Base-by-base conservation (phyloP, 2,113 vertebrate genomes). In the Gila orcuttii region DNA sequence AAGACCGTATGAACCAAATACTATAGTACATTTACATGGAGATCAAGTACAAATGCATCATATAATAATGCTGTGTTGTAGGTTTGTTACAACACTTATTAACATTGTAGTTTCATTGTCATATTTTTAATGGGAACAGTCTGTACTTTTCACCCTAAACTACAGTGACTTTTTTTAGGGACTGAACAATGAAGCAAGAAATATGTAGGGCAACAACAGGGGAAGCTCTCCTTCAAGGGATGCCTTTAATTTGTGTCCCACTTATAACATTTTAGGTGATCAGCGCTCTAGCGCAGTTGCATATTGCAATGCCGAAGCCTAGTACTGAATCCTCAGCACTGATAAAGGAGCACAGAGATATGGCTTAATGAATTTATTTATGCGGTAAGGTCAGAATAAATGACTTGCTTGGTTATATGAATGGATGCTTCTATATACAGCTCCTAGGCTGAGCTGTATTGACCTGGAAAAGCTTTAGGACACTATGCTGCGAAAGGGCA, bases 121-220 rank as follows among this genome's bases (percentile, higher is more conserved):
- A 73, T 83, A 76, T 92, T 90, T 88, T 91, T 87, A 91, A 90
- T 88, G 88, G 83, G 88, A 90, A 87, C 87, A 90, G 89, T 73
- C 66, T 50, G 82, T 75, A 39, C 71, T 52, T 81, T 33, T 60
- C 31, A 68, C 52, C 28, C 17, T 75, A 57, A 73, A 79, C 66
- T 68, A 28, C 6, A 52, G 33, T 33, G 73, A 60, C 78, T 85
- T 85, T 82, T 87, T 73, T 69, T 83, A 76, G 85, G 50, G 39
- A 25, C 82, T 86, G 82, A 85, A 84, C 85, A 86, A 76, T 86
- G 60, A 84, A 86, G 75, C 11, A 85, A 89, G 86, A 82, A 85
- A 89, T 91, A 94, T 94, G 89, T 94, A 94, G 93, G 93, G 91
- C 92, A 94, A 81, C 89, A 90, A 92, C 91, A 92, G 91, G 88